Base-by-base conservation (phyloP, 2,888 invertebrate species). In the Epistrophella euchroma region DNA sequence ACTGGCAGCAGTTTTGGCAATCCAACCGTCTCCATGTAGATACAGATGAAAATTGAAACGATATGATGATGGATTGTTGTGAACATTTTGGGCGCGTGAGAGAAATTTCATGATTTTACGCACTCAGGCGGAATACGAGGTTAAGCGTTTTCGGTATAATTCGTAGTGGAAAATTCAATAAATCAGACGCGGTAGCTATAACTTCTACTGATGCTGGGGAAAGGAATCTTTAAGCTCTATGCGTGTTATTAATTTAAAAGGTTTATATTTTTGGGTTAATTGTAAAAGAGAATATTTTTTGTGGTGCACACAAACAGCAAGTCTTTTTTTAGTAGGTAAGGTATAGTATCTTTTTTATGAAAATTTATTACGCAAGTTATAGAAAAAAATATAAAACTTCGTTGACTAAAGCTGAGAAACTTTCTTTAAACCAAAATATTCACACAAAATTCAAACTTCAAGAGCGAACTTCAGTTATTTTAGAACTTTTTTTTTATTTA, bases 131-230 rank as follows among this genome's bases (percentile, higher is more conserved):
- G 85, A 85, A 85, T 28, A 64, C 68, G 70, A 85, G 85, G 76
- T 85, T 85, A 80, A 80, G 76, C 76, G 58, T 73, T 80, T 74
- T 68, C 45, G 76, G 52, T 85, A n/a, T n/a, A 80, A 58, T 75
- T 80, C 76, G 72, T 73, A 77, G 76, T 80, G 76, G 85, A 80
- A 85, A 85, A 80, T 85, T 85, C 80, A 85, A 85, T 85, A 80
- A 85, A 70, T 76, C 76, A 56, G 72, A 62, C 72, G 4, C 9
- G 1, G 85, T 13, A 22, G 50, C n/a, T 22, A 6, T 15, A 22
- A 7, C 25, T n/a, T 9, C 52, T 28, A 9, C 2, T 25, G 25
- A 2, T 32, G 32, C 7, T 25, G 22, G 58, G 17, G 2, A 40
- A 40, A 60, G 15, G 40, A 40, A 15, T 40, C 22, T 60, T 25